Percentiles rank a stretch among this genome's conserved stretches.
These are phyloP conservation scores for Neolamprologus brichardi DNA, from an alignment of 2,113 vertebrate genomes.

Conservation along the genomic window DNA sequence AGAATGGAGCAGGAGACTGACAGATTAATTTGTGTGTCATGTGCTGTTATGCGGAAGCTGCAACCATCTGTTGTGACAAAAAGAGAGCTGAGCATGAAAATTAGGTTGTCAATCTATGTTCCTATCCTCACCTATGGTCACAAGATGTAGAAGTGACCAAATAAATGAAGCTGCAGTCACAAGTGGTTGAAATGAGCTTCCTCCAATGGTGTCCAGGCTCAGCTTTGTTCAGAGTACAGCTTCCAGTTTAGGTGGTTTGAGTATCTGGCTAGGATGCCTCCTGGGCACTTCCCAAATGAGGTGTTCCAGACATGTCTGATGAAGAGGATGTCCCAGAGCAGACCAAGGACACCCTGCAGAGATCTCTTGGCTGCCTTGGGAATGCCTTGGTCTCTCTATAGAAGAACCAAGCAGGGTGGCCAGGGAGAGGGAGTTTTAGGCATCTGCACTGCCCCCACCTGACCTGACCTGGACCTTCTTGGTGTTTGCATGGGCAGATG, in stretches of 20 bases:
- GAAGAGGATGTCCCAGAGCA: background rate
- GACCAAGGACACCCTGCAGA: background rate
- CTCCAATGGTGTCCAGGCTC: background rate
- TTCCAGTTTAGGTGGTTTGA: background rate
- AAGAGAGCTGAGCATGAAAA: background rate
- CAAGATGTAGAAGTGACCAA: background rate
- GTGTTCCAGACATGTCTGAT: background rate
- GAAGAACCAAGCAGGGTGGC: fast-evolving
- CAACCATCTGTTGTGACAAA: background rate
- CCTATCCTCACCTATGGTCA: background rate
- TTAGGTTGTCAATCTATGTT: background rate
- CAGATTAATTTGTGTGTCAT: background rate
- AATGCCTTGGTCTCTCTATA: background rate
- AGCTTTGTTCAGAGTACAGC: background rate
- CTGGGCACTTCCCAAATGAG: background rate
- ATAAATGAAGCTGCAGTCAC: background rate
- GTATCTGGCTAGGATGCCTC: background rate
- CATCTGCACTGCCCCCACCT: background rate
- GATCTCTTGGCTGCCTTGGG: background rate
- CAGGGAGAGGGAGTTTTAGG: background rate
- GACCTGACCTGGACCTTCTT: background rate
- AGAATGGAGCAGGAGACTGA: background rate
- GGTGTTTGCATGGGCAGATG: background rate
- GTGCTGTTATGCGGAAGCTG: background rate
- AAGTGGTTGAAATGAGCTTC: background rate